Evolutionary conservation across 2,797 vertebrate genomes (phyloP).

Genomic region (Anguilla pacifica): DNA sequence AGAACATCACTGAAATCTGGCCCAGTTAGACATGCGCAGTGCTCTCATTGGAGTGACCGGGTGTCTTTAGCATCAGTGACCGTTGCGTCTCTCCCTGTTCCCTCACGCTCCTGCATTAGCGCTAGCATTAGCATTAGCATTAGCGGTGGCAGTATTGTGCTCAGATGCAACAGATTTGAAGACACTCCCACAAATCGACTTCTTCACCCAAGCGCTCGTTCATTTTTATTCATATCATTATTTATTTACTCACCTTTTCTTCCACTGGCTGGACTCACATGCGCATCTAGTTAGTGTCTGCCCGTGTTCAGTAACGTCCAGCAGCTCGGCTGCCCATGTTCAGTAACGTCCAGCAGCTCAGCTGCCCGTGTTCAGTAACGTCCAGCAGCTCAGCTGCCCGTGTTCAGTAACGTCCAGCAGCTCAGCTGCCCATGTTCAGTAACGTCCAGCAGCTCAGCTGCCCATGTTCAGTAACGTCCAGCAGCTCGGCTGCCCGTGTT

Average conservation of each 20-base stretch:
- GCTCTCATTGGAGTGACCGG: not conserved
- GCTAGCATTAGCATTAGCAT: not conserved
- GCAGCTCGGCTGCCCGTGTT: too few relatives aligned
- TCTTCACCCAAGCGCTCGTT: not conserved
- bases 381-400: too few relatives aligned
- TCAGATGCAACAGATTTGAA: not conserved
- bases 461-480: too few relatives aligned
- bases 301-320: too few relatives aligned
- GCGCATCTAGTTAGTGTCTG: too few relatives aligned
- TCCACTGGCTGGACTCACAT: not conserved
- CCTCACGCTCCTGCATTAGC: not conserved
- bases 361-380: too few relatives aligned
- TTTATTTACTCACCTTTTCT: not conserved
- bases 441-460: too few relatives aligned
- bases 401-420: too few relatives aligned
- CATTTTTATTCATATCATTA: too few relatives aligned
- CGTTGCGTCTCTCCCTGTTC: not conserved
- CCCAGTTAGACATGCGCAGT: conserved; percentile 23
- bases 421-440: too few relatives aligned
- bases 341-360: too few relatives aligned
- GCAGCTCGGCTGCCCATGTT: too few relatives aligned
- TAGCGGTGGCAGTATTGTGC: not conserved
- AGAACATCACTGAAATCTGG: conserved; percentile 30
- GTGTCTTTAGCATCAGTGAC: not conserved
- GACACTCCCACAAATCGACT: not conserved